Evolutionary conservation across 2,797 vertebrate species (phyloP).

Genomic region (Diplodus puntazzo): DNA sequence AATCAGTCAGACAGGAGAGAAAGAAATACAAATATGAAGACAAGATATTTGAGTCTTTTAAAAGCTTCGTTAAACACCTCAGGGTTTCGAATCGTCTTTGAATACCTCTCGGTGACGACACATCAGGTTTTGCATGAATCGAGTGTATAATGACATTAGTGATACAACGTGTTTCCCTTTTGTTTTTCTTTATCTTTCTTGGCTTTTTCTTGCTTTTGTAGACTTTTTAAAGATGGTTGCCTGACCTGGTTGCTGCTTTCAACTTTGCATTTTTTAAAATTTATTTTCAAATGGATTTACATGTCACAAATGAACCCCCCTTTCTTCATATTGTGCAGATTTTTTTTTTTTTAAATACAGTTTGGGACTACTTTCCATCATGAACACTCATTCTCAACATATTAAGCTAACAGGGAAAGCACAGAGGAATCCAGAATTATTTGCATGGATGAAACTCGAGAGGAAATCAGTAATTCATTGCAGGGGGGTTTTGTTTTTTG

Average conservation of each 20-base stretch:
- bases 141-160: not conserved
- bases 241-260: constrained; percentile 57
- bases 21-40: not conserved
- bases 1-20: constrained; percentile 5
- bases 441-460: not conserved
- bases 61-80: not conserved
- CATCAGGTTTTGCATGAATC: constrained; percentile 47
- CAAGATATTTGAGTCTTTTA: not conserved
- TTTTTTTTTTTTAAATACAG: not conserved
- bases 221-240: constrained; percentile 39
- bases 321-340: not conserved
- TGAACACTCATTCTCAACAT: not conserved
- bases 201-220: constrained; percentile 51
- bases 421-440: constrained; percentile 12
- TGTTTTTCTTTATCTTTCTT: constrained; percentile 39
- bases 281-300: constrained; percentile 1
- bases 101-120: not conserved
- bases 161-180: constrained; percentile 12
- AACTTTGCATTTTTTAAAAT: constrained; percentile 21
- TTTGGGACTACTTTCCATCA: not conserved
- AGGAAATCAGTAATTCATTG: constrained; percentile 32
- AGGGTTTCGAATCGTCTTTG: not conserved
- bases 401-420: not conserved
- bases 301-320: not conserved
- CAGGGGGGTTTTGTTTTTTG: constrained; percentile 16